Evolutionary conservation across 2,113 vertebrate genomes (phyloP).

Genomic region (Morone chrysops): DNA sequence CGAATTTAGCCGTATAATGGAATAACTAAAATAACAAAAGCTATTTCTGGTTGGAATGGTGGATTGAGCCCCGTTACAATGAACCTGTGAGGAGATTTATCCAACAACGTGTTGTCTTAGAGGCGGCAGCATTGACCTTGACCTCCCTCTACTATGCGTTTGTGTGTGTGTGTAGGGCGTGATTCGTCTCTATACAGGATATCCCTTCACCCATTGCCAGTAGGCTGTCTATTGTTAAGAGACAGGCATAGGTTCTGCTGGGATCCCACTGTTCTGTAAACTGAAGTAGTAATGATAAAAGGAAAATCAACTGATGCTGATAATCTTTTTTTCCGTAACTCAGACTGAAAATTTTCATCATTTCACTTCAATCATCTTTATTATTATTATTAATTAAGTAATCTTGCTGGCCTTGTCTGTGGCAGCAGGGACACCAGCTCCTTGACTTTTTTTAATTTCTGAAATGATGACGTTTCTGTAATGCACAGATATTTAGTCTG

Average conservation of each 20-base stretch:
- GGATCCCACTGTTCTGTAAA: constrained; percentile 52
- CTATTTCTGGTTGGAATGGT: constrained; percentile 18
- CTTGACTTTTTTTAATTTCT: neutral
- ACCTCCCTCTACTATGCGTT: constrained; percentile 62
- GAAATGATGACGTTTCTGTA: neutral
- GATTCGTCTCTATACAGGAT: constrained; percentile 86
- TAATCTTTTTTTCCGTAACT: constrained; percentile 10
- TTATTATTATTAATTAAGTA: neutral
- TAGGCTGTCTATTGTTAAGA: constrained; percentile 85
- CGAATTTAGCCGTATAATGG: neutral
- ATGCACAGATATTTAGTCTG: neutral
- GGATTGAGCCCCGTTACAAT: neutral
- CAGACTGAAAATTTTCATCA: too few relatives aligned
- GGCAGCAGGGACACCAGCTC: neutral
- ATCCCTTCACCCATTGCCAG: constrained; percentile 82
- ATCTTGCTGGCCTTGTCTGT: neutral
- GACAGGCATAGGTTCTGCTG: constrained; percentile 62
- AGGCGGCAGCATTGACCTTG: constrained; percentile 78
- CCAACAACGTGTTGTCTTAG: constrained; percentile 73
- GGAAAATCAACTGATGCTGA: constrained; percentile 12
- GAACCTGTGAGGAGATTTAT: constrained; percentile 57
- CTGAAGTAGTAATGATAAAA: constrained; percentile 33
- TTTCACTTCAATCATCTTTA: neutral
- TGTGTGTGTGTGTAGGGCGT: constrained; percentile 71
- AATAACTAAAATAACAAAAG: constrained; percentile 3